Evolutionary conservation across 92 coral and sea anemone genomes (phyloP), one percentile per base, ranked within the genome.

Genomic region (Diadumene lineata): DNA sequence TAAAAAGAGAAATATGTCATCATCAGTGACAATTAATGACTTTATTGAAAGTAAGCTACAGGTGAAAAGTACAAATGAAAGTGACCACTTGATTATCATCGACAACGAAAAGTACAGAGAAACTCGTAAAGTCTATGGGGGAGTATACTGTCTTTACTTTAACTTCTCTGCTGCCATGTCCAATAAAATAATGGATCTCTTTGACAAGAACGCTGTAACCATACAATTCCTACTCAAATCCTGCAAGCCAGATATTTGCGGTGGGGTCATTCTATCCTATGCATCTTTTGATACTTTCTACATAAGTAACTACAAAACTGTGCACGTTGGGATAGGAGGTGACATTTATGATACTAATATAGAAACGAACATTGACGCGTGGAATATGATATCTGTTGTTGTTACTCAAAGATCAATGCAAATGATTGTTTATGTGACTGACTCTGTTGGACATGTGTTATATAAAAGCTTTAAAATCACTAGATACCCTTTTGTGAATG

Each of bases 341-440:
- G 57, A 66, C 1, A 56, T 74, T 44, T 86, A 76, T 43, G 90
- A 86, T 60, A 69, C 84, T 33, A 73, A 79, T 29, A 68, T 86
- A 30, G 70, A 46, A 22, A 83, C 85, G 38, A 81, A 86, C 58
- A 28, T 72, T 6, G 69, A 76, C 29, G 50, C 34, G 56, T 86
- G 90, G 90, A 86, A 86, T 60, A 84, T 80, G 75, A 75, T 86
- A 17, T 76, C 90, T 43, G 82, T 86, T 25, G 81, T 79, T 31
- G 64, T 86, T 50, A 57, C 69, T 50, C 77, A 73, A 27, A 50
- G 56, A 23, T 64, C 65, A 23, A 74, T 77, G 55, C 68, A 86
- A 53, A 81, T 86, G 81, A 55, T 74, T 32, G 66, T 86, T 19
- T 86, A 83, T 60, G 61, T 86, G 27, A 79, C 82, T 19, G 64